Base-by-base conservation (phyloP, 2,888 invertebrate genomes). In the Epistrophe grossulariae region DNA sequence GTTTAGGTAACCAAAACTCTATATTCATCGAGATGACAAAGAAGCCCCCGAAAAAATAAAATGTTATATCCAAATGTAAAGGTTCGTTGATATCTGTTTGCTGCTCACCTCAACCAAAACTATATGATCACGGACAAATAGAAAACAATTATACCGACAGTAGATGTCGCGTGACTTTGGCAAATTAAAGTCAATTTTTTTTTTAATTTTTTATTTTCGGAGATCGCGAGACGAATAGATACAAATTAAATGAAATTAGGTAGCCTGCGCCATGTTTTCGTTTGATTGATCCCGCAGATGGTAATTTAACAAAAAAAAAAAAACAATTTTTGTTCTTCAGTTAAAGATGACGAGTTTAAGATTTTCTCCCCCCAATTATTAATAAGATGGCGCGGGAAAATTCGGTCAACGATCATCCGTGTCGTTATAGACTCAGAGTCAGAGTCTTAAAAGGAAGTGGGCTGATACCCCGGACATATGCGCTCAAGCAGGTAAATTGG, bases 271-370 rank as follows among this genome's bases (percentile, higher is more conserved):
- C 87, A 83, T 87, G 87, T 87, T 87, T 87, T 87, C 90, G 90
- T 90, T 91, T 91, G 91, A 91, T 92, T 91, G 90, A 90, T 89
- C 90, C 90, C 90, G 89, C 92, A 92, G 90, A 91, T 92, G 91
- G 90, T 89, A 89, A 89, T 88, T 90, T n/a, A n/a, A n/a, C n/a
- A n/a, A n/a, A n/a, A n/a, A n/a, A n/a, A n/a, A n/a, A n/a, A n/a
- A n/a, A n/a, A n/a, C n/a, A n/a, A n/a, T n/a, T 90, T 62, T 15
- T 24, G 10, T 19, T 62, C 17, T 13, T 35, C 13, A 15, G 15
- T 50, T 38, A 52, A 78, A 70, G 57, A 79, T 66, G 81, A 76
- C 80, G 66, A 70, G 55, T 78, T 64, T 68, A 83, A 77, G 79
- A 79, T 88, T 88, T 79, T 87, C 70, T 78, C 68, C 15, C 31